A percentile compares a stretch with the other conserved stretches of the same genome.
Evolutionary conservation across 2,888 invertebrate species (phyloP).

Genomic region (Eristalis tenax): DNA sequence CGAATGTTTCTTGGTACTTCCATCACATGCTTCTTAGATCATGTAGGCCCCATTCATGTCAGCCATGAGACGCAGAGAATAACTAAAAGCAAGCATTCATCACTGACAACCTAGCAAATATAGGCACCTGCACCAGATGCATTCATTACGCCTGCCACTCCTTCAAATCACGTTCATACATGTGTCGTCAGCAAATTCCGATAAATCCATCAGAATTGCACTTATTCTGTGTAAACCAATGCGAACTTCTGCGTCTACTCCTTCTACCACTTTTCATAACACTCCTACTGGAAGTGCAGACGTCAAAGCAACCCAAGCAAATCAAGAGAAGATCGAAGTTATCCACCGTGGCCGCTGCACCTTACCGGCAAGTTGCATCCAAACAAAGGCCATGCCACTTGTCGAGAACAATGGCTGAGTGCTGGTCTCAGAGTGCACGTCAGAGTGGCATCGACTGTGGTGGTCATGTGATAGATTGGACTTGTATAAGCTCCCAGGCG

Average conservation of each 20-base stretch:
- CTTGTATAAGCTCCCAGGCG: not conserved
- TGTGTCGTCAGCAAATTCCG: constrained; percentile 7
- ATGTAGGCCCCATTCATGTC: no score
- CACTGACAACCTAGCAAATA: not conserved
- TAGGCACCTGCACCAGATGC: constrained; percentile 46
- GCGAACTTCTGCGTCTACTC: constrained; percentile 9
- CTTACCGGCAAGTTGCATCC: constrained; percentile 46
- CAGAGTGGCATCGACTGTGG: constrained; percentile 28
- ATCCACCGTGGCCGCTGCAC: constrained; percentile 62
- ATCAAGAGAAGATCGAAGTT: constrained; percentile 39
- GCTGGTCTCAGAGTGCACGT: constrained; percentile 50
- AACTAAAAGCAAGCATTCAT: constrained; percentile 13
- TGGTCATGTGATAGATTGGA: constrained; percentile 30
- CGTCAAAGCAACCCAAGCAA: constrained; percentile 26
- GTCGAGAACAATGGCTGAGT: constrained; percentile 16
- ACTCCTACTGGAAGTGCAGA: not conserved
- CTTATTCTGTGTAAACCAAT: constrained; percentile 23
- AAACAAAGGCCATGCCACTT: constrained; percentile 45
- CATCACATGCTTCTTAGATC: no score
- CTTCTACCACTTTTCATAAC: not conserved
- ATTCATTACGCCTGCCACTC: constrained; percentile 42
- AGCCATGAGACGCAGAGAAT: no score
- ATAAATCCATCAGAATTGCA: constrained; percentile 6
- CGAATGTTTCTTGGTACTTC: no score
- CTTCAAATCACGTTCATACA: not conserved